Percentiles rank a stretch among this genome's conserved stretches.
These are phyloP conservation scores for Lacerta agilis DNA, from an alignment of 2,797 vertebrate species.

Conservation along the genomic window DNA sequence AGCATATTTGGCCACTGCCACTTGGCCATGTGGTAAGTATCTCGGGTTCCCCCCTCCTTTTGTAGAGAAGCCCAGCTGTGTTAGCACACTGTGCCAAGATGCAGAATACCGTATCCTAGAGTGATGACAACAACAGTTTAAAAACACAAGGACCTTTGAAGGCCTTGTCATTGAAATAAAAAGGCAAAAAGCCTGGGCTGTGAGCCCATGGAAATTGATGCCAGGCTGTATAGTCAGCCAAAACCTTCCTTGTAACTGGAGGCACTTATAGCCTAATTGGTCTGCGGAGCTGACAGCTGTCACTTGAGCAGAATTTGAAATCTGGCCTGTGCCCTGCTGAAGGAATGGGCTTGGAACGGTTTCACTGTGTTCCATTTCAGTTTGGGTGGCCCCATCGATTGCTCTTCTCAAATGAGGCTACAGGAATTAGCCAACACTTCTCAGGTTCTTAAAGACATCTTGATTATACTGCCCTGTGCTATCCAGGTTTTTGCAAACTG, in stretches of 20 bases:
- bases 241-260: constrained; percentile 45
- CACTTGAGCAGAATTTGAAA: constrained; percentile 50
- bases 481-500: neutral
- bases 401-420: neutral
- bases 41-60: constrained; percentile 33
- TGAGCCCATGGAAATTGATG: constrained; percentile 59
- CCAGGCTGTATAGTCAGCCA: constrained; percentile 49
- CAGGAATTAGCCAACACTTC: neutral
- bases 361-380: constrained; percentile 11
- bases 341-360: fast-evolving
- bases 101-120: constrained; percentile 42
- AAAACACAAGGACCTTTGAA: constrained; percentile 58
- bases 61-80: constrained; percentile 56
- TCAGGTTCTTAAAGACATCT: neutral
- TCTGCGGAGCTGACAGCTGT: constrained; percentile 55
- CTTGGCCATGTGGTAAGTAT: constrained; percentile 47
- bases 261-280: constrained; percentile 61
- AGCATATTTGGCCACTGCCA: constrained; percentile 42
- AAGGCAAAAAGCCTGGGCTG: constrained; percentile 61
- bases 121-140: constrained; percentile 65
- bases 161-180: constrained; percentile 56
- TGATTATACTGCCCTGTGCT: neutral
- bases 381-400: neutral
- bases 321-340: constrained; percentile 39
- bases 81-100: constrained; percentile 42